A percentile compares a stretch with the other conserved stretches of the same genome.
Evolutionary conservation across 37 sponge, comb jelly and placozoan genomes (phyloP).

Genomic region (Eunapius fragilis): DNA sequence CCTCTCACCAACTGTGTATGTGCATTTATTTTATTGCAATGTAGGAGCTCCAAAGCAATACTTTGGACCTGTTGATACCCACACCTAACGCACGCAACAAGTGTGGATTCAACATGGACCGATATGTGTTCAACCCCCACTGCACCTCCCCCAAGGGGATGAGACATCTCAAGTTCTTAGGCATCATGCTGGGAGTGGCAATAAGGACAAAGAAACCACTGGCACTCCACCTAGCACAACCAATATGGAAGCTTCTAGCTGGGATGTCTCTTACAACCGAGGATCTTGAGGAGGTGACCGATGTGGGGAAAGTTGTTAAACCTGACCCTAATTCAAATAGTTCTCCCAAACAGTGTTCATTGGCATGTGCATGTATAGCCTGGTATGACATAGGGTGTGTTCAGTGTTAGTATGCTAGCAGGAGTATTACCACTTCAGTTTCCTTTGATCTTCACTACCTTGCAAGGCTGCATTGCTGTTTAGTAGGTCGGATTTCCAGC

Average conservation of each 20-base stretch:
- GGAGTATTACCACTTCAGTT: not conserved
- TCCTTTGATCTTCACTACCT: not conserved
- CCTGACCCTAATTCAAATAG: no score
- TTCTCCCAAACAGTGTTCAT: no score
- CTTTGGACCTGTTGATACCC: constrained; percentile 67
- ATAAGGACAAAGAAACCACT: constrained; percentile 91
- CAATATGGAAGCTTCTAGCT: constrained; percentile 85
- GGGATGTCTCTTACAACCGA: constrained; percentile 78
- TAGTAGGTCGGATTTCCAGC: not conserved
- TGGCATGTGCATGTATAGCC: not conserved
- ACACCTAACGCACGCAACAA: constrained; percentile 85
- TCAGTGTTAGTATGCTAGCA: not conserved
- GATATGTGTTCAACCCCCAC: constrained; percentile 81
- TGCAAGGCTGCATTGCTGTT: not conserved
- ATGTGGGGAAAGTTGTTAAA: not conserved
- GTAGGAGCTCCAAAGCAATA: constrained; percentile 75
- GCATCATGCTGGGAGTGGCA: constrained; percentile 88
- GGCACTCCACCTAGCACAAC: constrained; percentile 82
- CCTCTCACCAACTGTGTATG: not conserved
- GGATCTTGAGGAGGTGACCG: constrained; percentile 78
- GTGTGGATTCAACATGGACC: constrained; percentile 83
- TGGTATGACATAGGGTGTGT: not conserved
- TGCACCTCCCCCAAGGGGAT: constrained; percentile 59
- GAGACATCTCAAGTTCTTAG: constrained; percentile 80
- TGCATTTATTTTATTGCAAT: not conserved